Evolutionary conservation across 2,113 vertebrate genomes (phyloP), one percentile per base, ranked within the genome.

Genomic region (Phyllopteryx taeniolatus): DNA sequence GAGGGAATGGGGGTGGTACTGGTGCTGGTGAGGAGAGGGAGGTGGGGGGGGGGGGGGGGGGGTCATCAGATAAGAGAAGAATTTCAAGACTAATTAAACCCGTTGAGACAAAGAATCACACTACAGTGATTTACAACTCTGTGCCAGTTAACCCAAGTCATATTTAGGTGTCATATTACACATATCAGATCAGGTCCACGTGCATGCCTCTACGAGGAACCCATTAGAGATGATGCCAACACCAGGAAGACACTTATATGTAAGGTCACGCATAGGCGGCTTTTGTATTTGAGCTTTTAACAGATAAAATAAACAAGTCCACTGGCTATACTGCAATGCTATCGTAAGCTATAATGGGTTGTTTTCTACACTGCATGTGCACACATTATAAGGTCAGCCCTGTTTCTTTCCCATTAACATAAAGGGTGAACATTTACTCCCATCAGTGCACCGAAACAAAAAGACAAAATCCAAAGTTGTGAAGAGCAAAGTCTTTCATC

Each of bases 401-500:
- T 80, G 64, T 75, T 39, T 75, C 47, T 22, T 47, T 10, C 14
- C 35, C 7, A 31, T 66, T 47, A 46, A 22, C 63, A 44, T 84
- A 86, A 79, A 89, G 67, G 71, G 67, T 10, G 49, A 87, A 62
- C 78, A 73, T 88, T 86, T 81, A 78, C 85, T 88, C 68, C 27
- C 80, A 83, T 90, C 85, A 83, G 82, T 79, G 83, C 79, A 76
- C 75, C 70, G 70, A 86, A 84, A 89, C 82, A 88, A 87, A 86
- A 87, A 83, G 82, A 81, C 61, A 84, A 88, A 78, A 86, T 77
- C 76, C 80, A 79, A 92, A 93, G 87, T 91, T 87, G 85, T 85
- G 89, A 87, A 89, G 83, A 83, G 84, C 83, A 91, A 92, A 94
- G 92, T 96, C 94, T 96, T 94, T 92, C 91, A 96, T 94, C 94